These are phyloP conservation scores for Cariama cristata DNA, from an alignment of 2,113 vertebrate genomes.

Conservation along the genomic window DNA sequence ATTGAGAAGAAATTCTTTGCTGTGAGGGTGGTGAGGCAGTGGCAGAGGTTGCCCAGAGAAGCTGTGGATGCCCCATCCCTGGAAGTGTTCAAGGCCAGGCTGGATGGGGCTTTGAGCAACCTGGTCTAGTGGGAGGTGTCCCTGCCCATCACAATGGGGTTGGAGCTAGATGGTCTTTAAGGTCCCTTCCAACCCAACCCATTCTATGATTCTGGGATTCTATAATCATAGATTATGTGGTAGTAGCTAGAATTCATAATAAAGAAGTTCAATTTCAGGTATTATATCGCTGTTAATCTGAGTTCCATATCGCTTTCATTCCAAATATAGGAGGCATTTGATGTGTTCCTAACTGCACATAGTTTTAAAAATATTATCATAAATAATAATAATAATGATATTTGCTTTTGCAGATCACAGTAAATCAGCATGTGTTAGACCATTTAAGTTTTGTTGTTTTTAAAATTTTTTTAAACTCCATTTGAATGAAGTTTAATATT, in stretches of 20 bases:
- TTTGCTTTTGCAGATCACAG: not conserved
- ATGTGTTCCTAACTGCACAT: not conserved
- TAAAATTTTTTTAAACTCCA: not conserved
- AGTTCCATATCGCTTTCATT: not conserved
- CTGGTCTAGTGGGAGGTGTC: too few relatives aligned
- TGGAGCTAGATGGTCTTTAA: too few relatives aligned
- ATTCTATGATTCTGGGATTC: too few relatives aligned
- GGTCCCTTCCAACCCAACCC: too few relatives aligned
- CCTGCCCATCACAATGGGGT: too few relatives aligned
- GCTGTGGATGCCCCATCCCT: too few relatives aligned
- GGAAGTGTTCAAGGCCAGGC: too few relatives aligned
- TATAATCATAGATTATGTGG: not conserved
- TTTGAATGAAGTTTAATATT: not conserved
- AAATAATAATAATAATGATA: not conserved
- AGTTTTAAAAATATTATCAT: not conserved
- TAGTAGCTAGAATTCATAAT: not conserved
- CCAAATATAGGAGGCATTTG: not conserved
- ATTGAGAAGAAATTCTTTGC: too few relatives aligned
- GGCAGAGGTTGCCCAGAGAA: too few relatives aligned
- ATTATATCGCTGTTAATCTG: not conserved
- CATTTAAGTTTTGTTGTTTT: not conserved
- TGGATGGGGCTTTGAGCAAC: too few relatives aligned
- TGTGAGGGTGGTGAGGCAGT: too few relatives aligned
- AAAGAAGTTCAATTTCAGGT: not conserved
- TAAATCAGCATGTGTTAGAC: not conserved